These are phyloP conservation scores for Seira musarum DNA, from an alignment of 2,888 invertebrate genomes.

Conservation along the genomic window DNA sequence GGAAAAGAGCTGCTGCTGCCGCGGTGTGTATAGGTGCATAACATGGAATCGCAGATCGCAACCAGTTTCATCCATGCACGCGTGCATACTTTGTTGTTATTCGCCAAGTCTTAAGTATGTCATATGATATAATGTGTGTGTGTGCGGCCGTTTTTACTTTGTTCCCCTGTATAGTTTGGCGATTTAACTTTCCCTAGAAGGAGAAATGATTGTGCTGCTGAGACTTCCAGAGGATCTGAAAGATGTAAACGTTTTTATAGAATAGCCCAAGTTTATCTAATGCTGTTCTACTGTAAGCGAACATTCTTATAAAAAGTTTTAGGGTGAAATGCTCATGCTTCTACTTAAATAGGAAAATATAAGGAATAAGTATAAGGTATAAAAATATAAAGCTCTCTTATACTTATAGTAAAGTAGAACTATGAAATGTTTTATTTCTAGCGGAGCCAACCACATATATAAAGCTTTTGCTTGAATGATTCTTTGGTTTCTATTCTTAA, in stretches of 20 bases:
- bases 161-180: conserved; percentile 6
- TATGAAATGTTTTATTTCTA: too few relatives aligned
- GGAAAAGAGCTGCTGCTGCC: conserved; percentile 1
- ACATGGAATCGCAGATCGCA: not conserved
- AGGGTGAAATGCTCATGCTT: too few relatives aligned
- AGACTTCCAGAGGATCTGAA: conserved; percentile 5
- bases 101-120: too few relatives aligned
- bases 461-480: too few relatives aligned
- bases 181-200: conserved; percentile 6
- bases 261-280: conserved; percentile 7
- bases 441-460: too few relatives aligned
- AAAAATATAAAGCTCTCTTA: too few relatives aligned
- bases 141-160: conserved; percentile 5
- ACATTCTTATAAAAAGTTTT: too few relatives aligned
- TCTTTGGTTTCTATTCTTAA: too few relatives aligned
- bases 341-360: too few relatives aligned
- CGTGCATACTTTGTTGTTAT: too few relatives aligned
- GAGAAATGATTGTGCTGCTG: conserved; percentile 3
- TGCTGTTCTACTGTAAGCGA: not conserved
- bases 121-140: not conserved
- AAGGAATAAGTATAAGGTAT: too few relatives aligned
- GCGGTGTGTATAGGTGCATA: conserved; percentile 2
- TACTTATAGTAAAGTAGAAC: too few relatives aligned
- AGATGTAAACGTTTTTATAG: not conserved
- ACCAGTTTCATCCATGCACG: not conserved